Evolutionary conservation across 2,888 invertebrate genomes (phyloP).

Genomic region (Metopia argyrocephala): DNA sequence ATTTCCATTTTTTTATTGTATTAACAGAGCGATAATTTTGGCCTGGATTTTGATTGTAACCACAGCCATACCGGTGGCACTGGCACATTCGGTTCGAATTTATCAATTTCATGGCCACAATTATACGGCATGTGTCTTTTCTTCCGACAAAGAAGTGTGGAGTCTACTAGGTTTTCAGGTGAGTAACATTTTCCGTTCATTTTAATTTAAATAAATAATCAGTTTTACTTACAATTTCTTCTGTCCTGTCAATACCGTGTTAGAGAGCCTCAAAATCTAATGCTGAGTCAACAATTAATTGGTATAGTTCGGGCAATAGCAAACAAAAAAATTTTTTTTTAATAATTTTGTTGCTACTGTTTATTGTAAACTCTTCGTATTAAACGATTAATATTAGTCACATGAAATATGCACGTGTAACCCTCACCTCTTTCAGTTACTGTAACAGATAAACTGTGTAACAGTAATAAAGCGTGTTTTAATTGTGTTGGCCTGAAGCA

Average conservation of each 20-base stretch:
- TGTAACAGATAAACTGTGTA: too few relatives aligned
- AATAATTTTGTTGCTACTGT: background rate
- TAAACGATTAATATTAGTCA: slow-evolving; percentile 23
- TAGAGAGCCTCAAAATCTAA: too few relatives aligned
- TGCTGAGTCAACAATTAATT: too few relatives aligned
- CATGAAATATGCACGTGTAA: slow-evolving; percentile 42
- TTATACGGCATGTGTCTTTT: slow-evolving; percentile 85
- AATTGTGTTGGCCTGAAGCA: too few relatives aligned
- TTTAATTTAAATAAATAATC: too few relatives aligned
- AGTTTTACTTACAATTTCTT: too few relatives aligned
- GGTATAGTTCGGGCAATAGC: too few relatives aligned
- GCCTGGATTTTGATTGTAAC: slow-evolving; percentile 90
- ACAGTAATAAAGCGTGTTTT: too few relatives aligned
- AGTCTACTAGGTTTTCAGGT: slow-evolving; percentile 79
- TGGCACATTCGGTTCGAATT: slow-evolving; percentile 87
- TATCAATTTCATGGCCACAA: slow-evolving; percentile 83
- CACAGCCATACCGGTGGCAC: slow-evolving; percentile 87
- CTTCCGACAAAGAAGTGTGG: slow-evolving; percentile 81
- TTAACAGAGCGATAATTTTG: slow-evolving; percentile 83
- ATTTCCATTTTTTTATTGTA: slow-evolving; percentile 3
- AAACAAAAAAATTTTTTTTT: background rate
- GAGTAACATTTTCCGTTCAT: slow-evolving; percentile 58
- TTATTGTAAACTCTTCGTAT: slow-evolving; percentile 13
- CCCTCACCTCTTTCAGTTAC: accelerated
- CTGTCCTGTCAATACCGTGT: too few relatives aligned